phyloP scores from a whole-genome alignment of 2,888 invertebrate species.

The Zygothrica quintamaculata region DNA sequence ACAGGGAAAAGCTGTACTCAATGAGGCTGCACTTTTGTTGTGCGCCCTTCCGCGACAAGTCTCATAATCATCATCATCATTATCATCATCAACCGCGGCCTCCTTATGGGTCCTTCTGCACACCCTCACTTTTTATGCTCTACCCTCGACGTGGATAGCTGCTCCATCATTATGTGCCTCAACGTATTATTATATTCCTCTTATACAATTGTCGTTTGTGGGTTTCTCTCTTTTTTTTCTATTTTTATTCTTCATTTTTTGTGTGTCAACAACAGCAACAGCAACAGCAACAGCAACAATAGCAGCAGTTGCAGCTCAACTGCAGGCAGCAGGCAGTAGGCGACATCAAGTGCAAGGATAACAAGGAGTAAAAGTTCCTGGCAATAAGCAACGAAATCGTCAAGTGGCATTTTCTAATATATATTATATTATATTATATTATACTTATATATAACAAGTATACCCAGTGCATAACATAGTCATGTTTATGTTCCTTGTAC shows the following conservation, averaged over 20 bases:
- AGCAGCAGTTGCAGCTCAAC: slow-evolving; percentile 19
- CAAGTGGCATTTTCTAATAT: slow-evolving; percentile 33
- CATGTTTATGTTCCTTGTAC: slow-evolving; percentile 24
- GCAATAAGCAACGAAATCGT: slow-evolving; percentile 13
- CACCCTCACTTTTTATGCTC: not conserved
- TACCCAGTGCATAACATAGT: not conserved
- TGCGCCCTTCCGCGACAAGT: slow-evolving; percentile 50
- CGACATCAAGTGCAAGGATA: slow-evolving; percentile 46
- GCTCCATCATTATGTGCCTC: slow-evolving; percentile 27
- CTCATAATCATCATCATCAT: slow-evolving; percentile 46
- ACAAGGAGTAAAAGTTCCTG: slow-evolving; percentile 32
- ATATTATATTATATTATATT: too few relatives aligned
- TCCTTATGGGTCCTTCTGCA: slow-evolving; percentile 21
- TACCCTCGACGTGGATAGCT: not conserved
- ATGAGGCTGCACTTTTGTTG: slow-evolving; percentile 54
- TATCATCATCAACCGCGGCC: slow-evolving; percentile 40
- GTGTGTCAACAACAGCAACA: slow-evolving; percentile 50
- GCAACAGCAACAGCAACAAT: slow-evolving; percentile 8
- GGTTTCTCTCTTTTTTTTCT: too few relatives aligned
- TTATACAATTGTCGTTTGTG: slow-evolving; percentile 44
- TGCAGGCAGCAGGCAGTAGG: not conserved
- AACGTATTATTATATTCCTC: slow-evolving; percentile 40
- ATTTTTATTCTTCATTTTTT: too few relatives aligned
- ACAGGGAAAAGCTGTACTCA: slow-evolving; percentile 36
- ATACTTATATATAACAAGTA: too few relatives aligned